Evolutionary conservation across 2,113 vertebrate genomes (phyloP), one percentile per base, ranked within the genome.

Genomic region (Micronycteris hirsuta): DNA sequence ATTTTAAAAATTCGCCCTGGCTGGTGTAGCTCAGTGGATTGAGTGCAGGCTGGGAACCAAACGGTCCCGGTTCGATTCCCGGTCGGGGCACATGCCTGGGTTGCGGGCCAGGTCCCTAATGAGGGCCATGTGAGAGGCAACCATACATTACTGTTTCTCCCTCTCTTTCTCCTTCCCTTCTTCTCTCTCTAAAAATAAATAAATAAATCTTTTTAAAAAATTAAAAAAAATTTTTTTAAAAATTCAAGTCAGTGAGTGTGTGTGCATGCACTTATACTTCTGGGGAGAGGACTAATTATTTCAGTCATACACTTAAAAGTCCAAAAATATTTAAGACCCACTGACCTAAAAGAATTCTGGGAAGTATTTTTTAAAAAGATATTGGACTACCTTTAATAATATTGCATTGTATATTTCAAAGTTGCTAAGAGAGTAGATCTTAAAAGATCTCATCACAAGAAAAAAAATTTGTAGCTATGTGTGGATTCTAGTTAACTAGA

Each of bases 301-400:
- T 81, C 45, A 85, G 54, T 20, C 20, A 81, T 47, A 38, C 10
- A 88, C 13, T 47, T 47, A 73, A 6, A 38, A 65, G 24, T 76
- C 33, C 41, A 73, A 73, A 71, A 68, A 74, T 41, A 71, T 24
- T 14, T 24, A 56, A 83, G 36, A 22, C 14, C 20, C 68, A 95
- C 24, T 93, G 47, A 88, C 24, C 70, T 81, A 90, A 38, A 94
- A 93, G 10, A 93, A 89, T 74, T 94, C 63, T 89, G 11, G 33
- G 28, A 87, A 33, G 9, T 81, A 89, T 45, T 89, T 22, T 89
- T 87, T 93, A 14, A 70, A 94, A 88, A 74, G 4, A 91, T 14
- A 58, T 2, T 89, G 33, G 65, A 63, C 43, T 52, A 49, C 28
- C 41, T 77, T 81, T 43, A 71, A n/a, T 41, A 63, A 19, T 28